A percentile compares a stretch with the other conserved stretches of the same genome.
Conservation (phyloP, 2,797 vertebrate species). For the Takifugu rubripes region DNA sequence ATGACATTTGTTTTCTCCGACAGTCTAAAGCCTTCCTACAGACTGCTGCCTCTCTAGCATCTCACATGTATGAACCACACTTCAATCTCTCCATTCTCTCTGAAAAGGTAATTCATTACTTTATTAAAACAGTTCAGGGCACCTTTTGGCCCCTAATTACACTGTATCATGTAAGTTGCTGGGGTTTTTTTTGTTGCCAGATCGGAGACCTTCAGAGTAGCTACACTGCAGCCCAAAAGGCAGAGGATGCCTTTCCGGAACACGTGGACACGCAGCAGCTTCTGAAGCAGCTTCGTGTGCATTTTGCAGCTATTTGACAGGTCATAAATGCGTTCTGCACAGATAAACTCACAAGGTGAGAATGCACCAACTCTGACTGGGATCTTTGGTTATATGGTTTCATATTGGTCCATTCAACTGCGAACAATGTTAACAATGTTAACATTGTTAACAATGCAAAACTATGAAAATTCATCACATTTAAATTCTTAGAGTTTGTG, state of each 20-base stretch:
- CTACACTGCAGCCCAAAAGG: constrained; percentile 86
- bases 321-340: not conserved
- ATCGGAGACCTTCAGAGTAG: constrained; percentile 95
- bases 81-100: constrained; percentile 90
- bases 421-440: not conserved
- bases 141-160: not conserved
- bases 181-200: constrained; percentile 58
- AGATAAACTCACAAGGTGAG: no score
- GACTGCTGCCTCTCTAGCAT: constrained; percentile 87
- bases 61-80: constrained; percentile 96
- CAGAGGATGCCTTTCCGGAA: constrained; percentile 88
- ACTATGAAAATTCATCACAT: not conserved
- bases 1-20: constrained; percentile 12
- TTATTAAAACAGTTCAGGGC: not conserved
- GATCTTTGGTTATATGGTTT: not conserved
- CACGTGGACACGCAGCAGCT: constrained; percentile 93
- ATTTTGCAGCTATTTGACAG: constrained; percentile 84
- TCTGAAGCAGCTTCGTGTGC: constrained; percentile 86
- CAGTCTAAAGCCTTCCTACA: constrained; percentile 93
- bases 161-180: not conserved
- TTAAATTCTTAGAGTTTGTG: not conserved
- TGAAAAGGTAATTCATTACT: constrained; percentile 84
- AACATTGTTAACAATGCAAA: not conserved
- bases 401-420: not conserved
- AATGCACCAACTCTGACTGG: no score